Percentiles rank a stretch among this genome's conserved stretches.
Conservation (phyloP, 2,797 vertebrate species). For the Mus spretus region DNA sequence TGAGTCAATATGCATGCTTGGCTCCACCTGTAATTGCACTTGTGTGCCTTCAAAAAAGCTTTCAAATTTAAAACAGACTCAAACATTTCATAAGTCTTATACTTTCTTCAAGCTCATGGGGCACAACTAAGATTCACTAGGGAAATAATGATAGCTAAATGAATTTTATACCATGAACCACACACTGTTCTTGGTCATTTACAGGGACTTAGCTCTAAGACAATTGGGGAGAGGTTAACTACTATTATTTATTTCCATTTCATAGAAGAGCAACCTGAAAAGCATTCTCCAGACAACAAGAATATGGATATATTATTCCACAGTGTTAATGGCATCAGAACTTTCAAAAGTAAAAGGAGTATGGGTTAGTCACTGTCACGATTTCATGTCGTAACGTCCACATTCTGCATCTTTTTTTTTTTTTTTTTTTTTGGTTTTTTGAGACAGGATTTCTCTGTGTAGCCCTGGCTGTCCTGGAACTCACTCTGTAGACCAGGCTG, state of each 20-base stretch:
- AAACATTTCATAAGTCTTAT: not conserved
- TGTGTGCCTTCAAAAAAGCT: not conserved
- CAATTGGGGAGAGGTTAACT: not conserved
- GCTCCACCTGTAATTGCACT: not conserved
- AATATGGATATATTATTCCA: not conserved
- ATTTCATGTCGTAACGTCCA: not conserved
- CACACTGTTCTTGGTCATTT: not conserved
- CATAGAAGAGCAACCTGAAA: not conserved
- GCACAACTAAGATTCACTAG: not conserved
- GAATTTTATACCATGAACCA: not conserved
- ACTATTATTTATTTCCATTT: not conserved
- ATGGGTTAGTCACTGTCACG: not conserved
- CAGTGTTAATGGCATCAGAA: not conserved
- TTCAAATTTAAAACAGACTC: conserved; percentile 18
- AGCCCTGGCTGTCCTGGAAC: no score
- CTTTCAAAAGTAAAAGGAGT: not conserved
- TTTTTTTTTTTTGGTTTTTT: no score
- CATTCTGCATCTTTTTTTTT: not conserved
- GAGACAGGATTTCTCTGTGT: no score
- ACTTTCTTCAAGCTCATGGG: not conserved
- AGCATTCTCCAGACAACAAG: not conserved
- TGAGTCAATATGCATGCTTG: not conserved
- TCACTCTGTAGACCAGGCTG: no score
- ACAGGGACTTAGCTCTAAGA: not conserved
- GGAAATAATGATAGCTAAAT: not conserved